phyloP scores from a whole-genome alignment of 2,797 vertebrate species.

The Scleropages formosus region DNA sequence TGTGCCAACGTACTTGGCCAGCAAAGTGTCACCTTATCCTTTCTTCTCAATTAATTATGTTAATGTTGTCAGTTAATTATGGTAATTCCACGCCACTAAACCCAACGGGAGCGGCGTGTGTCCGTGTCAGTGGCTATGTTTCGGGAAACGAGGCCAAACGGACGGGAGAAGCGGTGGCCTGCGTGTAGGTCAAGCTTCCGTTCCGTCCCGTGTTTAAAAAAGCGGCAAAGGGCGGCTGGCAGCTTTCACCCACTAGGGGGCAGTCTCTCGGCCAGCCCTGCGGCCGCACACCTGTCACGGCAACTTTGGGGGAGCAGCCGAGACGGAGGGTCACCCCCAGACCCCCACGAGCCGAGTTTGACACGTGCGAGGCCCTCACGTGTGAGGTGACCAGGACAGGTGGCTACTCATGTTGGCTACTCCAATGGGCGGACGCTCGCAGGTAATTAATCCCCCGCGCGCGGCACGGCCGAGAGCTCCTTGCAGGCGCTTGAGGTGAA shows the following conservation, averaged over 20 bases:
- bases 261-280: background rate
- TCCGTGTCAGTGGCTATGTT: too few relatives aligned
- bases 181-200: constrained; percentile 13
- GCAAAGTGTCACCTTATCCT: too few relatives aligned
- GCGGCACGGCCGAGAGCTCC: background rate
- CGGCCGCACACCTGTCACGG: background rate
- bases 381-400: too few relatives aligned
- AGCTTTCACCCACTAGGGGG: background rate
- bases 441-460: background rate
- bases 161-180: background rate
- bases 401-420: background rate
- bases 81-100: too few relatives aligned
- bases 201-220: background rate
- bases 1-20: too few relatives aligned
- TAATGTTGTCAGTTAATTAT: too few relatives aligned
- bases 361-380: background rate
- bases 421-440: background rate
- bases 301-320: background rate
- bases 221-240: background rate
- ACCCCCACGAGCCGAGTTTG: background rate
- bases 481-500: constrained; percentile 3
- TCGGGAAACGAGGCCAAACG: too few relatives aligned
- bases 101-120: too few relatives aligned
- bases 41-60: too few relatives aligned
- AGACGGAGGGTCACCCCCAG: constrained; percentile 2